Evolutionary conservation across 2,797 vertebrate species (phyloP).

Genomic region (Leptatherina wallacei): DNA sequence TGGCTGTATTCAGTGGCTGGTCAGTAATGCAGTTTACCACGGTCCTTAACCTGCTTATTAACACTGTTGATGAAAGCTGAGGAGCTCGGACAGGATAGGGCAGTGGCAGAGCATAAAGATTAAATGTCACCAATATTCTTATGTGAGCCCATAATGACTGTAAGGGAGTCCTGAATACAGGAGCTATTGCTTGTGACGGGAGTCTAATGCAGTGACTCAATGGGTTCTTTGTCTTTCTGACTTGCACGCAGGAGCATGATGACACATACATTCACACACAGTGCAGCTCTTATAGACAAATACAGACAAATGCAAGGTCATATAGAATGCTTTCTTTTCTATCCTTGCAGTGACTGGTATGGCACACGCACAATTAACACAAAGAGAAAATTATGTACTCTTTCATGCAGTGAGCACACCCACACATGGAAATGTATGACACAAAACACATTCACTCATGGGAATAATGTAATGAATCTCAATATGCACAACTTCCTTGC

Average conservation of each 20-base stretch:
- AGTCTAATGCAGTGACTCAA: conserved; percentile 70
- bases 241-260: conserved; percentile 38
- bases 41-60: conserved; percentile 70
- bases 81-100: conserved; percentile 35
- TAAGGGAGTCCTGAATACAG: conserved; percentile 70
- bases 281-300: conserved; percentile 29
- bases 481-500: conserved; percentile 32
- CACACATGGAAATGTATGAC: conserved; percentile 6
- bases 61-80: conserved; percentile 63
- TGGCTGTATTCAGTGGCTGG: conserved; percentile 44
- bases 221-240: conserved; percentile 75
- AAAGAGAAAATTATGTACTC: not conserved
- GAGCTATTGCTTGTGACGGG: conserved; percentile 71
- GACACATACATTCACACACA: conserved; percentile 33
- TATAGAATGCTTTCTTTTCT: conserved; percentile 46
- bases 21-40: conserved; percentile 44
- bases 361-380: conserved; percentile 21
- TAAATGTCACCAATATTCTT: conserved; percentile 72
- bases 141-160: conserved; percentile 65
- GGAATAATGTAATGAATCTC: conserved; percentile 15
- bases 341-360: conserved; percentile 15
- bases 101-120: conserved; percentile 50
- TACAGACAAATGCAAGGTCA: conserved; percentile 26
- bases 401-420: conserved; percentile 16
- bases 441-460: conserved; percentile 20